Evolutionary conservation across 2,888 invertebrate genomes (phyloP), one percentile per base, ranked within the genome.

Genomic region (Tricholauxania praeusta): DNA sequence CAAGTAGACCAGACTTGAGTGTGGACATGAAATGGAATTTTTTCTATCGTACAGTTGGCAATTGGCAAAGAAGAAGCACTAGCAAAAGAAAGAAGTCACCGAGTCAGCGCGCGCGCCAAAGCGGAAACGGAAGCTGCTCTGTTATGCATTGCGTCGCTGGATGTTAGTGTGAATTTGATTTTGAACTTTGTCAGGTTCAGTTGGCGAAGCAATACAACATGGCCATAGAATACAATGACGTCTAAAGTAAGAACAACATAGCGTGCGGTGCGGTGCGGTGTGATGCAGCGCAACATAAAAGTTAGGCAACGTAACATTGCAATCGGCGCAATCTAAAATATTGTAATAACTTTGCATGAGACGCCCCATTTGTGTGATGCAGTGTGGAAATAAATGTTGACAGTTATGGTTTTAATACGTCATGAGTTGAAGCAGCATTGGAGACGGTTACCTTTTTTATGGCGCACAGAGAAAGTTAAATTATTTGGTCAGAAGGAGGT

Each of bases 81-180:
- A 47, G 19, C 32, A 19, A 39, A 62, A 39, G 28, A n/a, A 47
- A 19, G 17, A 47, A 47, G 63, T 19, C 48, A 47, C 14, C 28
- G 52, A 51, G 52, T 14, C 52, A 51, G n/a, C 8, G 39, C 39
- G 71, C 66, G 53, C 53, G 49, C 62, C 32, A 64, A 55, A 55
- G 19, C 66, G 71, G 70, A 57, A 71, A 59, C 49, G 15, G 71
- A 48, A 68, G 72, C 19, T 64, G 49, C 64, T 49, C 52, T 60
- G 49, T 47, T 59, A 52, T 71, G 71, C 71, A 63, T 62, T 62
- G 59, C 47, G 6, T 39, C 47, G 67, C 22, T 8, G 17, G 49
- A 12, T 32, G 66, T 66, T 53, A 39, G 52, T 53, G 66, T 66
- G 66, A 66, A 66, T 67, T 67, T 67, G 55, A 67, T 67, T 57